Conservation (phyloP, 1,140 invertebrate species). For the Sinonovacula constricta region DNA sequence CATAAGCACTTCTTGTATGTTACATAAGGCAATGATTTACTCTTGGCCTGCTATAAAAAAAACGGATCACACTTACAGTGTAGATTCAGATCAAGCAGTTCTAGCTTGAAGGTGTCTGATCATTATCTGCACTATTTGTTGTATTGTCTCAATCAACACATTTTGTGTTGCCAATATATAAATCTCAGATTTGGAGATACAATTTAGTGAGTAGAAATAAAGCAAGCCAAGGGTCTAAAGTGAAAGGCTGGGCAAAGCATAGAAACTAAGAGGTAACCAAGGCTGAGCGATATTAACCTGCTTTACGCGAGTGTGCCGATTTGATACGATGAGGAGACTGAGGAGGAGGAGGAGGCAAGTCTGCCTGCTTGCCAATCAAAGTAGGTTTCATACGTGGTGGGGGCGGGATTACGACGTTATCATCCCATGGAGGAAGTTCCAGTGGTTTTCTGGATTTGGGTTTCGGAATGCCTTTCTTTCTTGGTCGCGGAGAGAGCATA, state of each 20-base stretch:
- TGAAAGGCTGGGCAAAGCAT: background rate
- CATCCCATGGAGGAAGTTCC: conserved; percentile 48
- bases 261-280: background rate
- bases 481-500: background rate
- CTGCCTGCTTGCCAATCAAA: conserved; percentile 47
- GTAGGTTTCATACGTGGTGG: conserved; percentile 38
- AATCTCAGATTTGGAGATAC: too few relatives aligned
- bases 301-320: conserved; percentile 3
- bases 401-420: conserved; percentile 43
- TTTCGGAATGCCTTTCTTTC: conserved; percentile 29
- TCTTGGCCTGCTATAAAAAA: too few relatives aligned
- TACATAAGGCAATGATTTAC: too few relatives aligned
- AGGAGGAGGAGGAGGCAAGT: conserved; percentile 30
- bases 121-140: too few relatives aligned
- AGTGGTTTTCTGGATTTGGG: conserved; percentile 34
- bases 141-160: too few relatives aligned
- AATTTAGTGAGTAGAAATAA: too few relatives aligned
- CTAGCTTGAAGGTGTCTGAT: too few relatives aligned
- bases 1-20: too few relatives aligned
- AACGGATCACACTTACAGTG: too few relatives aligned
- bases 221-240: too few relatives aligned
- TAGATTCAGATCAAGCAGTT: too few relatives aligned
- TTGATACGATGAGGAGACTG: background rate
- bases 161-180: too few relatives aligned
- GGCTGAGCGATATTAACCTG: conserved; percentile 5